A percentile compares a stretch with the other conserved stretches of the same genome.
phyloP scores from a whole-genome alignment of 2,797 vertebrate species.

The Micrastur ruficollis region DNA sequence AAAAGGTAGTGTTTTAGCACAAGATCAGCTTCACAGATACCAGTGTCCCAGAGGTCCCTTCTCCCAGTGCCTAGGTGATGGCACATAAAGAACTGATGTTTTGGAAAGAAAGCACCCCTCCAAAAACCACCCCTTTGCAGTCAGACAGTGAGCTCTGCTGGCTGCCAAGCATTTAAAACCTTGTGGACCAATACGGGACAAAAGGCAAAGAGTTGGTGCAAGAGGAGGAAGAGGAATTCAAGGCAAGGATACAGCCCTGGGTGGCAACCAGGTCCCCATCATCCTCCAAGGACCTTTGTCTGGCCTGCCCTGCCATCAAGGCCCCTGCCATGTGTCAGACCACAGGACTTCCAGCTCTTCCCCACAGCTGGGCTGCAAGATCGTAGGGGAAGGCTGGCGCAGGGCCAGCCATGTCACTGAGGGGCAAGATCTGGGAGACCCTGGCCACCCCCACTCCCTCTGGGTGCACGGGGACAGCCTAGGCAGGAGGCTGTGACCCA shows the following conservation, averaged over 20 bases:
- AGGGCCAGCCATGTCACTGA: accelerated
- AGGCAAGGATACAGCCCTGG: background rate
- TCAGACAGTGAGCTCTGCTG: background rate
- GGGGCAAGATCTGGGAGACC: background rate
- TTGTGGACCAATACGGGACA: background rate
- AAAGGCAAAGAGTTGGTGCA: background rate
- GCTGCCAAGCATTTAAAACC: background rate
- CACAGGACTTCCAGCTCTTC: background rate
- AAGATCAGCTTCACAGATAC: background rate
- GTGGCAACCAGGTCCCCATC: background rate
- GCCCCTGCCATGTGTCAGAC: accelerated
- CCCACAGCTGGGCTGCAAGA: background rate
- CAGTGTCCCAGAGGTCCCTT: background rate
- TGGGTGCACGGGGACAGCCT: background rate
- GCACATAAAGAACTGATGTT: background rate
- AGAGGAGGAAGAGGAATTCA: background rate
- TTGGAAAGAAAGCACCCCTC: background rate
- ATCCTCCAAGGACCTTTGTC: background rate
- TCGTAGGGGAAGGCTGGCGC: background rate
- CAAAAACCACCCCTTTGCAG: background rate
- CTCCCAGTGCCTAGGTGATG: background rate
- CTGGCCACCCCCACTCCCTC: background rate
- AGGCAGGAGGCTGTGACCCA: background rate
- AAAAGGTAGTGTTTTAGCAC: background rate
- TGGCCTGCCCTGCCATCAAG: background rate